A percentile compares a stretch with the other conserved stretches of the same genome.
phyloP scores from a whole-genome alignment of 2,888 invertebrate species.

The Tupiocoris notatus region DNA sequence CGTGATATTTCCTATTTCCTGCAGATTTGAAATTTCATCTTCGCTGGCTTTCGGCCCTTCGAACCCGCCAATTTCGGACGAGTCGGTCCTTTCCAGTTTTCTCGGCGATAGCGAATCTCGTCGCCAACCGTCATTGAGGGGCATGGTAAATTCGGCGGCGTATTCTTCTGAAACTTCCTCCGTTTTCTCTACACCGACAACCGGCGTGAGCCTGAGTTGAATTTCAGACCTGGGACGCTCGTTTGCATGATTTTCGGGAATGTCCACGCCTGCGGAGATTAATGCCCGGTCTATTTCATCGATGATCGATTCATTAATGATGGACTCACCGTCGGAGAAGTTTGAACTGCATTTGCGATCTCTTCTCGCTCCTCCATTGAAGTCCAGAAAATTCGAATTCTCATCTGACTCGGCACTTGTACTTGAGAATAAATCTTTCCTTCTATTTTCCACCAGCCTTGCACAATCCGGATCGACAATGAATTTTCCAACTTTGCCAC shows the following conservation, averaged over 20 bases:
- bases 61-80: conserved; percentile 14
- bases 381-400: background rate
- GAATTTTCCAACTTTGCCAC: background rate
- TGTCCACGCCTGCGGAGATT: background rate
- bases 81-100: conserved; percentile 13
- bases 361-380: too few species aligned
- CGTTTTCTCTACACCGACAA: conserved; percentile 18
- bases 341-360: too few species aligned
- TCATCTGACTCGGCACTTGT: background rate
- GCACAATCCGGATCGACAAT: background rate
- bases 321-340: background rate
- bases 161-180: conserved; percentile 28
- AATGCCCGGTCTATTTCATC: conserved; percentile 21
- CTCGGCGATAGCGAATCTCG: background rate
- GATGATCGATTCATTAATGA: conserved; percentile 14
- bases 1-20: background rate
- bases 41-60: conserved; percentile 1
- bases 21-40: background rate
- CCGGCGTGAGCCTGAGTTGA: conserved; percentile 3
- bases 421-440: background rate
- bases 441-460: background rate
- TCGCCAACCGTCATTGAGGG: background rate
- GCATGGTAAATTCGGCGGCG: conserved; percentile 13
- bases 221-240: background rate
- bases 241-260: background rate